These are phyloP conservation scores for Kryptopterus vitreolus DNA, from an alignment of 2,797 vertebrate genomes.

Conservation along the genomic window DNA sequence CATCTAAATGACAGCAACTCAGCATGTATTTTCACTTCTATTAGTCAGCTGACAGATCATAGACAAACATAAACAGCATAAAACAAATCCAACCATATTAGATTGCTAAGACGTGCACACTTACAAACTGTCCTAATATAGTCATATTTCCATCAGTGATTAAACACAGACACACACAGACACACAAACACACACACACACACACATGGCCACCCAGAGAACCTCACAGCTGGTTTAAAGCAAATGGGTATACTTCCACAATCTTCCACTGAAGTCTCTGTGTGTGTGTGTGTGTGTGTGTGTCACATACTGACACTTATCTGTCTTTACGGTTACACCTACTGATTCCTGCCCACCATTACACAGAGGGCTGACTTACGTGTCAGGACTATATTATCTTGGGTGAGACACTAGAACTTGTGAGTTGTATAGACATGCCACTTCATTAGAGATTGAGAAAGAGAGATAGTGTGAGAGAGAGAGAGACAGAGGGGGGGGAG, in stretches of 20 bases:
- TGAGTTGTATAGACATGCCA: neutral
- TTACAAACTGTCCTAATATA: constrained; percentile 8
- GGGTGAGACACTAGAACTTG: neutral
- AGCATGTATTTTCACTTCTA: constrained; percentile 27
- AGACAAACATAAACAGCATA: constrained; percentile 18
- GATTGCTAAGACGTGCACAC: constrained; percentile 6
- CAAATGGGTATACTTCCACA: neutral
- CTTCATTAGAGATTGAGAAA: constrained; percentile 4
- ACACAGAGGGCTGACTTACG: neutral
- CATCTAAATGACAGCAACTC: constrained; percentile 10
- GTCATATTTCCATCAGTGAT: constrained; percentile 3
- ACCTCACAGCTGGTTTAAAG: neutral
- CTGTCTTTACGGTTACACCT: neutral
- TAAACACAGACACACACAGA: neutral
- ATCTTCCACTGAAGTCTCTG: neutral
- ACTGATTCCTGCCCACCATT: neutral
- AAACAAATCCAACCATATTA: neutral
- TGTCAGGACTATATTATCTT: neutral
- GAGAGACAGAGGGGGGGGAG: neutral
- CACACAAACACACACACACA: constrained; percentile 25
- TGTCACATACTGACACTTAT: neutral
- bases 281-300: neutral
- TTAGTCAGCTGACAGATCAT: constrained; percentile 29
- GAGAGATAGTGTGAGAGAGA: neutral
- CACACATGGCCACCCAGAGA: constrained; percentile 7